Conservation (phyloP, 2,113 vertebrate genomes). For the Rhegmatorhina hoffmannsi region DNA sequence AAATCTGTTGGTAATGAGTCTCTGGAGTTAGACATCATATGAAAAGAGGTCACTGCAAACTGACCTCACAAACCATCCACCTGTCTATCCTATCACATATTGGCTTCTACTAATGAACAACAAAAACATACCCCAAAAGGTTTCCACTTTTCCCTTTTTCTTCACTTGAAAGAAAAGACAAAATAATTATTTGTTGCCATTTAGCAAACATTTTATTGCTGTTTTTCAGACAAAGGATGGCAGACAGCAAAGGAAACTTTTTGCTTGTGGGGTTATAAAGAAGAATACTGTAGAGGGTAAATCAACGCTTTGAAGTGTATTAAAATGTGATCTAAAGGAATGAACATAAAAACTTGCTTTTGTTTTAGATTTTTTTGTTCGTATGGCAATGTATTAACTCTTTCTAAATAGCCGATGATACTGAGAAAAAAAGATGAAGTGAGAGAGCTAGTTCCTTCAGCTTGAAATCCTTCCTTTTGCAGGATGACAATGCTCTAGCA, state of each 20-base stretch:
- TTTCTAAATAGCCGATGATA: neutral
- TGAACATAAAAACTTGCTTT: neutral
- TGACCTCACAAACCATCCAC: constrained; percentile 25
- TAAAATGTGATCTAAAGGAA: neutral
- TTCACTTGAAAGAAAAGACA: neutral
- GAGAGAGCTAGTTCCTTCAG: neutral
- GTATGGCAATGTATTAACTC: neutral
- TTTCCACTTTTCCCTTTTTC: neutral
- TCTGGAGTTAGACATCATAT: neutral
- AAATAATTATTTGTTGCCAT: neutral
- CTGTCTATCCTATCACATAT: neutral
- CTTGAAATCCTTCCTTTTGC: neutral
- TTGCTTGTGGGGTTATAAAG: neutral
- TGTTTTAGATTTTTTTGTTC: neutral
- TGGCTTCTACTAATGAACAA: neutral
- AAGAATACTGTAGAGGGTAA: neutral
- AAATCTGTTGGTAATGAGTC: constrained; percentile 10
- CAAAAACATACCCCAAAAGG: neutral
- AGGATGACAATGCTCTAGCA: neutral
- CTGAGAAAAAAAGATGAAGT: neutral
- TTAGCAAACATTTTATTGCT: neutral
- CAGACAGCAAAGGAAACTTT: neutral
- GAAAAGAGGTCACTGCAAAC: neutral
- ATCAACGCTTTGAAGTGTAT: neutral
- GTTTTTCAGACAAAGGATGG: neutral